These are phyloP conservation scores for Montipora capitata DNA, from an alignment of 92 coral and sea anemone genomes.

Conservation along the genomic window DNA sequence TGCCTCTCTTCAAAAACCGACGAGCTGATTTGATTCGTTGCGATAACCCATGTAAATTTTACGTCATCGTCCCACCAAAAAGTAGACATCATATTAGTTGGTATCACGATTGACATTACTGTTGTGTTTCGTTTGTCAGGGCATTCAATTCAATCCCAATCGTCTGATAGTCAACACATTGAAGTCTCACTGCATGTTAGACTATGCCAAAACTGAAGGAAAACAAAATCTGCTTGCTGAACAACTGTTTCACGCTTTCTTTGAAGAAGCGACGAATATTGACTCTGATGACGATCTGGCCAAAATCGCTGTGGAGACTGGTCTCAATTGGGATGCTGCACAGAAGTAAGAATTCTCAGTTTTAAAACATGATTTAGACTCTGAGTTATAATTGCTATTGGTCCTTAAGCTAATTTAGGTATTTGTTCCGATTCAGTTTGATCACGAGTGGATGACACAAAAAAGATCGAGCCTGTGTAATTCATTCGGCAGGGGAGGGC, in stretches of 20 bases:
- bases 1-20: too few species aligned
- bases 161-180: constrained; percentile 89
- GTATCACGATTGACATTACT: too few species aligned
- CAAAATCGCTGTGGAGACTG: constrained; percentile 81
- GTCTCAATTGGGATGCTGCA: constrained; percentile 77
- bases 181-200: constrained; percentile 95
- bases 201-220: constrained; percentile 86
- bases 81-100: too few species aligned
- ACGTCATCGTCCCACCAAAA: background rate
- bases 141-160: constrained; percentile 80
- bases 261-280: constrained; percentile 86
- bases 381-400: too few species aligned
- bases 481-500: too few species aligned
- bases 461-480: too few species aligned
- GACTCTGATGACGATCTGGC: constrained; percentile 75
- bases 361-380: background rate
- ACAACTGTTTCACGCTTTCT: constrained; percentile 82
- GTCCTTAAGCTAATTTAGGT: too few species aligned
- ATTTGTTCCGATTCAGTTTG: too few species aligned
- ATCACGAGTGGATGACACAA: too few species aligned
- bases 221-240: constrained; percentile 95
- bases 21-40: too few species aligned
- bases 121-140: constrained; percentile 59
- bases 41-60: background rate
- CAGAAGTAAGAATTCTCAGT: background rate